Percentiles rank a stretch among this genome's conserved stretches.
phyloP scores from a whole-genome alignment of 2,113 vertebrate genomes.

The Strigops habroptila region DNA sequence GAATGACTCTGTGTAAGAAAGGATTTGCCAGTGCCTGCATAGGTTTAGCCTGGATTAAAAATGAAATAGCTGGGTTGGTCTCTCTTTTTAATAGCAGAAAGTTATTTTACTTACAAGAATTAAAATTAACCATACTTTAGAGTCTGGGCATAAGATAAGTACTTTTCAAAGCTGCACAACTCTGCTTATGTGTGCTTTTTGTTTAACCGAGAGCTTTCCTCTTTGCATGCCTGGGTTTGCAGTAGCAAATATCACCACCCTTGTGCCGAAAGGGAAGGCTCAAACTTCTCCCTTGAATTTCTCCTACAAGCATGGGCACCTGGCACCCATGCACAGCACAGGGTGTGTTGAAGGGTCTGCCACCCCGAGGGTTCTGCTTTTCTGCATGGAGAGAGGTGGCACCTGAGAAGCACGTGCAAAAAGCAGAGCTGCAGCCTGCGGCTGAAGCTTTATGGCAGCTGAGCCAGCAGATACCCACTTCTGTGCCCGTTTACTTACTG shows the following conservation, averaged over 20 bases:
- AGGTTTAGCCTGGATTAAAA: background rate
- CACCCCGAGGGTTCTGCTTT: background rate
- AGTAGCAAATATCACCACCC: background rate
- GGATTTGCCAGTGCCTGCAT: background rate
- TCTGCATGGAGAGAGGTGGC: background rate
- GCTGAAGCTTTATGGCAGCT: background rate
- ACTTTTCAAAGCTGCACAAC: background rate
- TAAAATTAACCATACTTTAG: background rate
- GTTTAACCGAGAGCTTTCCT: background rate
- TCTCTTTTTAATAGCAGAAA: background rate
- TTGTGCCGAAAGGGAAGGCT: background rate
- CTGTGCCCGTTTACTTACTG: background rate
- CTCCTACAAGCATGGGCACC: fast-evolving
- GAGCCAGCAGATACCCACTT: background rate
- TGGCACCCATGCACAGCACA: background rate
- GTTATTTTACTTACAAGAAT: background rate
- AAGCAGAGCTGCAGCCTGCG: background rate
- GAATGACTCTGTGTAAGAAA: background rate
- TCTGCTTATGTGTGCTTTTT: background rate
- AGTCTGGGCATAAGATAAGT: background rate
- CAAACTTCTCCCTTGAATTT: background rate
- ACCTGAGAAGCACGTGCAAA: background rate
- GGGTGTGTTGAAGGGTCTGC: fast-evolving
- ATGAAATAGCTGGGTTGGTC: background rate
- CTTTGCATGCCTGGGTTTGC: background rate